These are phyloP conservation scores for Chrysomela aeneicollis DNA, from an alignment of 2,888 invertebrate genomes.

Conservation along the genomic window DNA sequence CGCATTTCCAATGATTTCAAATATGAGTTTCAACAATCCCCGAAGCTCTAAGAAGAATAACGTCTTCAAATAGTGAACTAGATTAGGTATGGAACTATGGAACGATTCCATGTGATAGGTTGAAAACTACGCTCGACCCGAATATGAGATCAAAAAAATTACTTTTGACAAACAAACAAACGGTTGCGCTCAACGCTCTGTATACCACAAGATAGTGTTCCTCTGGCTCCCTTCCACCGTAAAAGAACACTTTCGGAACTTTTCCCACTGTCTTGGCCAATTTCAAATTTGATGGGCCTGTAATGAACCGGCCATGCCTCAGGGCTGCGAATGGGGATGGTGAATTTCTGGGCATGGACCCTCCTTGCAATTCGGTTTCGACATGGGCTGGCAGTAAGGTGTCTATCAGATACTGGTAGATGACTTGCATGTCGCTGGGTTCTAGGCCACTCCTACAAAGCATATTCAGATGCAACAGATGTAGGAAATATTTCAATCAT, in stretches of 20 bases:
- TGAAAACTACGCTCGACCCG: too few relatives aligned
- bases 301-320: slow-evolving; percentile 71
- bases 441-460: slow-evolving; percentile 82
- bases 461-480: neutral
- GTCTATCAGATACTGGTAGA: slow-evolving; percentile 86
- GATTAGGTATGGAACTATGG: too few relatives aligned
- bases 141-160: too few relatives aligned
- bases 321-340: slow-evolving; percentile 62
- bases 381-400: slow-evolving; percentile 81
- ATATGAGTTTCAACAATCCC: too few relatives aligned
- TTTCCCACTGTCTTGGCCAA: slow-evolving; percentile 66
- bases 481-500: too few relatives aligned
- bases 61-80: too few relatives aligned
- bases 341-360: slow-evolving; percentile 68
- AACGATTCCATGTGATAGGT: too few relatives aligned
- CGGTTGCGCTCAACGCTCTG: slow-evolving; percentile 82
- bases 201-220: slow-evolving; percentile 83
- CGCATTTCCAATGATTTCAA: too few relatives aligned
- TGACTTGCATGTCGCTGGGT: slow-evolving; percentile 83
- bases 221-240: slow-evolving; percentile 66
- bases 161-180: slow-evolving; percentile 88
- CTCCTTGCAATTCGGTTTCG: slow-evolving; percentile 75
- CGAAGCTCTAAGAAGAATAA: too few relatives aligned
- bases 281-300: slow-evolving; percentile 70
- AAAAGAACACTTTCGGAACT: slow-evolving; percentile 75